Conservation (phyloP, 1,140 invertebrate genomes). For the Heliconius hewitsoni region DNA sequence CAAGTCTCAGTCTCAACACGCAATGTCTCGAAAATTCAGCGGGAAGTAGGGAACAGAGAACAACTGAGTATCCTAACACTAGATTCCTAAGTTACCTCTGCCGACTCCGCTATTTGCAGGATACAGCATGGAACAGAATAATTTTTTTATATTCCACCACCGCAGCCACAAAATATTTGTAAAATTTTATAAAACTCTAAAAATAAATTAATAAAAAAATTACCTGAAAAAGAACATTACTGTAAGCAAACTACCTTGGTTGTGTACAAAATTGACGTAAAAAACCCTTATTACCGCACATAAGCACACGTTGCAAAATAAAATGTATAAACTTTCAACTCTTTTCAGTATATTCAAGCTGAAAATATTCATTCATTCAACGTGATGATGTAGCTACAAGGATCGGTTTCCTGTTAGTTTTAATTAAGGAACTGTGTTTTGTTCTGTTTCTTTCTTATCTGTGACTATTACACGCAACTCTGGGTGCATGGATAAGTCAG, state of each 20-base stretch:
- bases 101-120: no score
- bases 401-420: background rate
- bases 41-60: no score
- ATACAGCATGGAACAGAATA: no score
- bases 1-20: no score
- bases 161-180: background rate
- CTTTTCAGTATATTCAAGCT: background rate
- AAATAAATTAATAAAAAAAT: background rate
- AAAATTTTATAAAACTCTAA: background rate
- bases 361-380: background rate
- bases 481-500: no score
- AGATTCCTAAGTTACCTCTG: no score
- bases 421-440: background rate
- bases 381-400: background rate
- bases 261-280: background rate
- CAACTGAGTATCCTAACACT: no score
- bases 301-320: background rate
- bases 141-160: no score
- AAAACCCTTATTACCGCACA: background rate
- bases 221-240: background rate
- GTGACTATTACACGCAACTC: background rate
- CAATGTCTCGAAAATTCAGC: no score
- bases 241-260: background rate
- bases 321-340: background rate
- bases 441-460: background rate